Percentiles rank a stretch among this genome's conserved stretches.
Conservation (phyloP, 2,113 vertebrate species). For the Chaetops frenatus region DNA sequence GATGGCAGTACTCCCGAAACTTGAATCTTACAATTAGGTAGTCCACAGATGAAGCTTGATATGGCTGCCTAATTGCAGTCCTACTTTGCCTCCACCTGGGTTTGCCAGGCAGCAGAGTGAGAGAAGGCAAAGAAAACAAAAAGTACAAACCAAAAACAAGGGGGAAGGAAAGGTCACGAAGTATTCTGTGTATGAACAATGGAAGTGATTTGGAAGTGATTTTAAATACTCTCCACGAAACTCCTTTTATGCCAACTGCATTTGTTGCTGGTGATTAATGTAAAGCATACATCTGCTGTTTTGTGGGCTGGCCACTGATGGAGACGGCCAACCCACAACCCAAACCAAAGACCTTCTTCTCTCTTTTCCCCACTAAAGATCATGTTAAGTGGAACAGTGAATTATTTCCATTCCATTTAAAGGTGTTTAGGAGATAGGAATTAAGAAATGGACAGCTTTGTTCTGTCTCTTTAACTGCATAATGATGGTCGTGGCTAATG, state of each 20-base stretch:
- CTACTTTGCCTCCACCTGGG: background rate
- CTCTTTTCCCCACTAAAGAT: background rate
- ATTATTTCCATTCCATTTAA: background rate
- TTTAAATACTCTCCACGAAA: background rate
- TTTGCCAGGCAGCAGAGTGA: background rate
- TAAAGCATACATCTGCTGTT: background rate
- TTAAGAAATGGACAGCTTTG: background rate
- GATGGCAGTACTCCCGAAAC: constrained; percentile 24
- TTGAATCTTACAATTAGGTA: background rate
- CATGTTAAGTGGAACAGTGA: background rate
- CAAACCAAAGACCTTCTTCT: background rate
- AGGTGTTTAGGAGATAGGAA: background rate
- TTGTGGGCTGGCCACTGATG: background rate
- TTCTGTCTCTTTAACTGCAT: background rate
- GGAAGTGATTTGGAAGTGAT: constrained; percentile 8
- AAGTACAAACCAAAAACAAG: background rate
- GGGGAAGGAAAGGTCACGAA: background rate
- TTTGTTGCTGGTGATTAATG: background rate
- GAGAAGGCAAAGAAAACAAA: background rate
- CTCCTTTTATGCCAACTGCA: background rate
- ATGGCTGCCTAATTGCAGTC: background rate
- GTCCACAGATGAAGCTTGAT: background rate
- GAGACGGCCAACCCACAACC: background rate
- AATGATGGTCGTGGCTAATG: background rate
- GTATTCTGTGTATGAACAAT: background rate